Percentiles rank a stretch among this genome's conserved stretches.
Conservation (phyloP, 2,113 vertebrate species). For the Himantopus leucocephalus region DNA sequence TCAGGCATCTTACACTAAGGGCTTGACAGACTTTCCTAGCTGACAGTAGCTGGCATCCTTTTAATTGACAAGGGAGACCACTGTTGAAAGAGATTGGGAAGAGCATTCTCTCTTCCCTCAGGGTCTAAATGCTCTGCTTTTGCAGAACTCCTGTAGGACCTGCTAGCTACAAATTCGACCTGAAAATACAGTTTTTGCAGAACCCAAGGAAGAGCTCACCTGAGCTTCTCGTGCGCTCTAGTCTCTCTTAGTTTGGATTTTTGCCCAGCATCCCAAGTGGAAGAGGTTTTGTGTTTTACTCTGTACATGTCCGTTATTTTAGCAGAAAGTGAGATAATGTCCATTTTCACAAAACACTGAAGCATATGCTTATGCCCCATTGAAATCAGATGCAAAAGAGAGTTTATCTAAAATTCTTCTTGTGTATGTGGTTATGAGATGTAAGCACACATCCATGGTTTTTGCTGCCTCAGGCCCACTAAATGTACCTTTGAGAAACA, state of each 20-base stretch:
- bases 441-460: fast-evolving
- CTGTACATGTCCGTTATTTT: neutral
- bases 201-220: neutral
- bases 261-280: neutral
- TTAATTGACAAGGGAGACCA: constrained; percentile 46
- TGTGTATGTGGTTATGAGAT: neutral
- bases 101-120: constrained; percentile 20
- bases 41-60: constrained; percentile 45
- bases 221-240: neutral
- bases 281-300: neutral
- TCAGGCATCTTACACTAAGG: constrained; percentile 46
- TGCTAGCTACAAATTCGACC: neutral
- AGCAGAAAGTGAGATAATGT: neutral
- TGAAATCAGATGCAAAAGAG: neutral
- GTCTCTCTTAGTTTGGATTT: neutral
- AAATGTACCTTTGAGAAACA: neutral
- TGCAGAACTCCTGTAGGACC: constrained; percentile 24
- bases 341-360: neutral
- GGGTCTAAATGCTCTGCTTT: constrained; percentile 19
- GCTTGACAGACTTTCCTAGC: constrained; percentile 23
- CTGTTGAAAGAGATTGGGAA: constrained; percentile 41
- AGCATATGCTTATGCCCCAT: neutral
- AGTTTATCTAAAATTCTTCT: neutral
- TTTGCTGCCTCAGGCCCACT: neutral
- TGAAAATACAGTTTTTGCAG: neutral